Evolutionary conservation across 2,888 invertebrate species (phyloP), one percentile per base, ranked within the genome.

Genomic region (Pristionchus maxplancki): DNA sequence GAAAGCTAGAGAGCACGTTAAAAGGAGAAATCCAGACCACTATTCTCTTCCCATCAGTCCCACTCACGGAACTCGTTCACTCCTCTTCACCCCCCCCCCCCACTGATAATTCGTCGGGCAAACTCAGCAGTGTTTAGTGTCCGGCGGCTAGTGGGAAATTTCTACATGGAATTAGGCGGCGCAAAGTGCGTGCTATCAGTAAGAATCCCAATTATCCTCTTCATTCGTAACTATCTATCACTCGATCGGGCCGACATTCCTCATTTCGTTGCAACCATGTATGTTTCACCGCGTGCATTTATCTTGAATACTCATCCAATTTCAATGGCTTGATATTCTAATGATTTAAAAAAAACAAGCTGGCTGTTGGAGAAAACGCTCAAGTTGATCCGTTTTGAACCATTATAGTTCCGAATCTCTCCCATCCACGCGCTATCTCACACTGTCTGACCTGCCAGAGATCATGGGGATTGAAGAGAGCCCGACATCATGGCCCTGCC

Each of bases 21-120:
- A 28, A 24, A 28, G 62, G 28, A 58, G 58, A 58, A 24, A 58
- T 24, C 8, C 62, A 20, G 50, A 50, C 50, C 50, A 50, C 17
- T 17, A 11, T 15, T 53, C 53, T n/a, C 24, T 44, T 11, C 6
- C 44, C 44, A 44, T 44, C 8, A 44, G 44, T 64, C 28, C 37
- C 81, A 17, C 28, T n/a, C 50, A 81, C 20, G 37, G 48, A 81
- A 48, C 81, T 28, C 81, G 81, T 81, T 81, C 81, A 48, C 81
- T 81, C 81, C 48, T 31, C 37, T 2, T 44, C 50, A 0, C 8
- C 11, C 2, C 13, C 24, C 17, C 74, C 6, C 40, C 17, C 48
- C 5, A 17, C 48, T 48, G 83, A 83, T 83, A 83, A 83, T 83
- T 40, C 83, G 40, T 2, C 83, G 83, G 6, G 58, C 58, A 83